Evolutionary conservation across 2,888 invertebrate genomes (phyloP).

Genomic region (Laspeyria flexula): DNA sequence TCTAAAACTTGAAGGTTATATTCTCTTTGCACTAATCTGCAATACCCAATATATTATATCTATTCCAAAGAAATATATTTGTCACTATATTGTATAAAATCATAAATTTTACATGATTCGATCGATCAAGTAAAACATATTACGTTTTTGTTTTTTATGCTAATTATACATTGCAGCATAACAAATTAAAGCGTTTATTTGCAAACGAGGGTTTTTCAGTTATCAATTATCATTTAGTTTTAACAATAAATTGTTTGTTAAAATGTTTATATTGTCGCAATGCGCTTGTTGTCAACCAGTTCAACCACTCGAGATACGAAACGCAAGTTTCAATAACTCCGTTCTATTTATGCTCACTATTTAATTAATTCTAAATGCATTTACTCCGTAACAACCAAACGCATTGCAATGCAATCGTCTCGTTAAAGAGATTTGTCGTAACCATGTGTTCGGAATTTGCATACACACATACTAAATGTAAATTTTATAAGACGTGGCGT

Average conservation of each 20-base stretch:
- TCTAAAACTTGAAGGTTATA: too few species aligned
- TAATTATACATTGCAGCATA: too few species aligned
- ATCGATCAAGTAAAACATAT: too few species aligned
- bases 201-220: constrained; percentile 20
- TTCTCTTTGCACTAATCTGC: too few species aligned
- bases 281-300: constrained; percentile 14
- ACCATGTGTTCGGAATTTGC: not conserved
- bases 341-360: constrained; percentile 6
- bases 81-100: too few species aligned
- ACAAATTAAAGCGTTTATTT: constrained; percentile 23
- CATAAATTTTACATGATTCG: too few species aligned
- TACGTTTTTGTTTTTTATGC: too few species aligned
- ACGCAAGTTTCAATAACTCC: constrained; percentile 13
- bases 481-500: constrained; percentile 21
- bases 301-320: constrained; percentile 21
- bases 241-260: constrained; percentile 14
- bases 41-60: too few species aligned
- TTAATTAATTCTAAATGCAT: constrained; percentile 1
- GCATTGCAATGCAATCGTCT: not conserved
- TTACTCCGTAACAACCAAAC: constrained; percentile 2
- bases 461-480: constrained; percentile 15
- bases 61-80: too few species aligned
- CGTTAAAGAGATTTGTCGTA: not conserved
- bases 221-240: constrained; percentile 18
- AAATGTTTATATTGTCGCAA: not conserved